Conservation (phyloP, 2,888 invertebrate genomes). For the Cyrtodaria siliqua region DNA sequence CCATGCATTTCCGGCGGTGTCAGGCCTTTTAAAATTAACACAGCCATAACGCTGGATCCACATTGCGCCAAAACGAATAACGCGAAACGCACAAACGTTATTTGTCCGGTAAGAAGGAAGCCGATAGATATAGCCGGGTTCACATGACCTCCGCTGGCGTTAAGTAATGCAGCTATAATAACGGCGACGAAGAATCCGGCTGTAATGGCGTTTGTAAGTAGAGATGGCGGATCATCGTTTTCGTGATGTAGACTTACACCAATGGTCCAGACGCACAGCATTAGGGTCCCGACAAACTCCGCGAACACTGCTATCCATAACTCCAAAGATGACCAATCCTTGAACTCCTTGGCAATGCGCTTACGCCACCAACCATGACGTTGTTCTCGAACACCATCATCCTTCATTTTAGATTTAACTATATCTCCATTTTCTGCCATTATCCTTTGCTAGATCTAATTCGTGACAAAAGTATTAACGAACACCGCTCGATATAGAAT, state of each 20-base stretch:
- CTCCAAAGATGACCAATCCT: neutral
- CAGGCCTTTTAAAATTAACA: neutral
- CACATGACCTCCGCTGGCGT: constrained; percentile 32
- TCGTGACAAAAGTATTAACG: too few species aligned
- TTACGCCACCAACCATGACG: too few species aligned
- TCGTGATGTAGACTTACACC: constrained; percentile 10
- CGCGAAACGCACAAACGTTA: constrained; percentile 14
- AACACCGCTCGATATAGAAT: too few species aligned
- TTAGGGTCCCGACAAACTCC: neutral
- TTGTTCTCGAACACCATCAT: too few species aligned
- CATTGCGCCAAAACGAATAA: constrained; percentile 31
- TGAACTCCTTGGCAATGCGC: neutral
- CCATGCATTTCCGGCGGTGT: neutral
- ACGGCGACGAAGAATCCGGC: neutral
- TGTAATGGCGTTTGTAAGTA: neutral
- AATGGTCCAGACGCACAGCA: neutral
- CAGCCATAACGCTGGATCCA: neutral
- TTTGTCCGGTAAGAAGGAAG: constrained; percentile 29
- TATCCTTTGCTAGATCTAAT: too few species aligned
- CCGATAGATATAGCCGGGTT: constrained; percentile 36
- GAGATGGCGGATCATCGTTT: neutral
- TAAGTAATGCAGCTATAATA: constrained; percentile 3
- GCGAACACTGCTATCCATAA: constrained; percentile 7
- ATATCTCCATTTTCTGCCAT: too few species aligned
- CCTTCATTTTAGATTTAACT: too few species aligned